phyloP scores from a whole-genome alignment of 2,888 invertebrate species.

The Dryobota labecula region DNA sequence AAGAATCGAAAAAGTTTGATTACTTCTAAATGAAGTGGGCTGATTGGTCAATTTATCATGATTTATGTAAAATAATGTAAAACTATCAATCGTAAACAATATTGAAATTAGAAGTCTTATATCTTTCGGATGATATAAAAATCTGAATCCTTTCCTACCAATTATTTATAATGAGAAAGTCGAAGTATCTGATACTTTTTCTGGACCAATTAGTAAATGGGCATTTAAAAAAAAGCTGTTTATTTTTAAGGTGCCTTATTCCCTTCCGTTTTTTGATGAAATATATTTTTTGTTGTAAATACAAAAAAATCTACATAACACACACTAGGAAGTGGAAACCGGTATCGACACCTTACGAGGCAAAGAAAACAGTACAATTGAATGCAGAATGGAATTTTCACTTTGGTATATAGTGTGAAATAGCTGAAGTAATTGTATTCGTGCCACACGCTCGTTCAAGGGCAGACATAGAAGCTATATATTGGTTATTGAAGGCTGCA shows the following conservation, averaged over 20 bases:
- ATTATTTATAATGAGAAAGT: constrained; percentile 22
- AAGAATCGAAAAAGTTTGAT: constrained; percentile 7
- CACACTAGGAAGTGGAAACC: constrained; percentile 6
- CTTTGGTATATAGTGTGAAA: constrained; percentile 73
- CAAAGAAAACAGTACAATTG: constrained; percentile 52
- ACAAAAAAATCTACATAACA: not conserved
- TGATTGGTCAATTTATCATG: not conserved
- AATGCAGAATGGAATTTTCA: constrained; percentile 62
- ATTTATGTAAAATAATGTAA: not conserved
- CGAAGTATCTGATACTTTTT: not conserved
- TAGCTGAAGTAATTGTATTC: constrained; percentile 79
- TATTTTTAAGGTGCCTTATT: not conserved
- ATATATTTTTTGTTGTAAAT: not conserved
- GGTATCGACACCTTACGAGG: constrained; percentile 32
- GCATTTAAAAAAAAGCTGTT: not conserved
- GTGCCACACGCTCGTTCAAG: constrained; percentile 73
- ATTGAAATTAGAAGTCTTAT: not conserved
- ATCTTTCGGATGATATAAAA: not conserved
- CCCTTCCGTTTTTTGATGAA: not conserved
- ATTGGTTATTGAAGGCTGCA: constrained; percentile 62
- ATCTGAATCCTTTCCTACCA: not conserved
- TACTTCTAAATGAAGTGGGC: not conserved
- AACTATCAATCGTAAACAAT: not conserved
- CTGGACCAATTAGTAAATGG: constrained; percentile 6
- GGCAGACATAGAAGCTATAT: constrained; percentile 53